Conservation (phyloP, 1,140 invertebrate genomes). For the Psilanteris sp. region DNA sequence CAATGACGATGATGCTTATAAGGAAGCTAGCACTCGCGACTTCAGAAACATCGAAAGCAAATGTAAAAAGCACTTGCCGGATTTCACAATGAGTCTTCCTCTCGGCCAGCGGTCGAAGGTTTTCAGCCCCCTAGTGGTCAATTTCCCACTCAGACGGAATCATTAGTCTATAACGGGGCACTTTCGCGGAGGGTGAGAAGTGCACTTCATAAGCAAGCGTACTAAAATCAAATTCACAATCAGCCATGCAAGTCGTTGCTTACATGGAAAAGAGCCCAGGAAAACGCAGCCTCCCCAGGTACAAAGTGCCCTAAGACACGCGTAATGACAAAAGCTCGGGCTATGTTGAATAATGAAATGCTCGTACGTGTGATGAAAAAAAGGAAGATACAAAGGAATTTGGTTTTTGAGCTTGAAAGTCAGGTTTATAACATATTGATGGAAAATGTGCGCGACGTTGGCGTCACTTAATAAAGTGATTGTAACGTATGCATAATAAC, state of each 20-base stretch:
- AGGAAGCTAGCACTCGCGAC: slow-evolving; percentile 26
- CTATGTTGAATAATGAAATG: slow-evolving; percentile 8
- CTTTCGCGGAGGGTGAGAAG: slow-evolving; percentile 67
- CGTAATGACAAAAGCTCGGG: slow-evolving; percentile 20
- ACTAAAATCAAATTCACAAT: slow-evolving; percentile 70
- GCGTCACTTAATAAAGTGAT: too few species aligned
- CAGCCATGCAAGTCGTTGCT: slow-evolving; percentile 49
- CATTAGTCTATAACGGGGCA: slow-evolving; percentile 71
- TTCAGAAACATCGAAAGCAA: slow-evolving; percentile 54
- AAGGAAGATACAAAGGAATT: too few species aligned
- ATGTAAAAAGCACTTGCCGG: slow-evolving; percentile 65
- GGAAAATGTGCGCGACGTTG: too few species aligned
- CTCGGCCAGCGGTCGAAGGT: slow-evolving; percentile 69
- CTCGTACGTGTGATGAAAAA: background rate
- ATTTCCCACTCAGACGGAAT: slow-evolving; percentile 78
- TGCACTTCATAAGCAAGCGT: slow-evolving; percentile 69
- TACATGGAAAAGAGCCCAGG: slow-evolving; percentile 44
- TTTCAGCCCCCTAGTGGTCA: slow-evolving; percentile 75
- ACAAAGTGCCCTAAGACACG: slow-evolving; percentile 30
- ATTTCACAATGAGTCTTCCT: slow-evolving; percentile 65
- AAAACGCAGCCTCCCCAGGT: slow-evolving; percentile 29
- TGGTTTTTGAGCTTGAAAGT: too few species aligned
- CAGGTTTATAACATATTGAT: too few species aligned
- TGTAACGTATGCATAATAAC: too few species aligned
- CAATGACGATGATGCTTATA: background rate